Conservation (phyloP, 2,113 vertebrate genomes). For the Albula glossodonta region DNA sequence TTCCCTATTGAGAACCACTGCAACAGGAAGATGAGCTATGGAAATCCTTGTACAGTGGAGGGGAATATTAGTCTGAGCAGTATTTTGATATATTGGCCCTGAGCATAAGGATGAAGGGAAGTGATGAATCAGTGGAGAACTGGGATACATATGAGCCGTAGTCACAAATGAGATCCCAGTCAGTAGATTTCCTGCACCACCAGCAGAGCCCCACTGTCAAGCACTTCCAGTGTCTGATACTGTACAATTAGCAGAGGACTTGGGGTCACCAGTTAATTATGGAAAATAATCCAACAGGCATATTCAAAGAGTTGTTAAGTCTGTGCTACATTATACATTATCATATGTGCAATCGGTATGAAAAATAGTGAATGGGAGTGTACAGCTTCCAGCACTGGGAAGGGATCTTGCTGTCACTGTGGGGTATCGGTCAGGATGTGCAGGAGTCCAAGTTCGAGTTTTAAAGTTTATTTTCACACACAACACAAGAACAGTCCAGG, state of each 20-base stretch:
- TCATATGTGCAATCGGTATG: no score
- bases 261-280: background rate
- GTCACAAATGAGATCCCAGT: slow-evolving; percentile 3
- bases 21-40: background rate
- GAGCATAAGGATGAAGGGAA: background rate
- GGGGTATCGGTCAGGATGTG: no score
- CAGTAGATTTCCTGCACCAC: background rate
- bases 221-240: background rate
- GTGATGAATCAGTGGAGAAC: no score
- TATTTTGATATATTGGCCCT: background rate
- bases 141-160: no score
- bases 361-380: no score
- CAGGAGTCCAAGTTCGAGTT: no score
- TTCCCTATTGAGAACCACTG: background rate
- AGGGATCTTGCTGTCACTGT: no score
- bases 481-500: no score
- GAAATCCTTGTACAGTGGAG: background rate
- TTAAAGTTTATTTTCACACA: no score
- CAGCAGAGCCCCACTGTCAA: background rate
- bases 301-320: background rate
- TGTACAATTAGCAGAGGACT: background rate
- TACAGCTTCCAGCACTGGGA: no score
- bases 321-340: background rate
- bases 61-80: background rate
- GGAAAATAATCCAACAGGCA: background rate